Conservation (phyloP, 1,140 invertebrate genomes). For the Leguminivora glycinivorella region DNA sequence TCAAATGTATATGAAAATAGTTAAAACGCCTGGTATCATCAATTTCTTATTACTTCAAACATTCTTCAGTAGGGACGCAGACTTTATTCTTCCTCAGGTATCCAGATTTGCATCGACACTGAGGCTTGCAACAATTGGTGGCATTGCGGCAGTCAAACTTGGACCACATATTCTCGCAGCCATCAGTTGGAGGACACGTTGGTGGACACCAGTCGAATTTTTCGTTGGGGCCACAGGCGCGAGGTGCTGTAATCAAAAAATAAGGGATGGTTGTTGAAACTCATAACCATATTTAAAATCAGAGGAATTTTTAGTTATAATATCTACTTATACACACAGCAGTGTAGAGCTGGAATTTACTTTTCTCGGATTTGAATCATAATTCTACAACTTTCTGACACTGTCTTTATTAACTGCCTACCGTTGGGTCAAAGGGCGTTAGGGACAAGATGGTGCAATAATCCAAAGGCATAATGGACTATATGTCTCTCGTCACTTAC, state of each 20-base stretch:
- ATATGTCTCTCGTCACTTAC: too few relatives aligned
- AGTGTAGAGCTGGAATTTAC: too few relatives aligned
- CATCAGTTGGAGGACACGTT: slow-evolving; percentile 6
- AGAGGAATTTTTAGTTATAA: too few relatives aligned
- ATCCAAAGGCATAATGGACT: too few relatives aligned
- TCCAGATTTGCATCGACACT: slow-evolving; percentile 2
- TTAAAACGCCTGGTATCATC: too few relatives aligned
- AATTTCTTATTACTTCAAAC: not conserved
- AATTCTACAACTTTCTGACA: too few relatives aligned
- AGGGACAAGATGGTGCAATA: too few relatives aligned
- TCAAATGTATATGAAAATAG: too few relatives aligned
- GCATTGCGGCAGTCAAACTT: slow-evolving; percentile 7
- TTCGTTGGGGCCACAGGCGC: slow-evolving; percentile 3
- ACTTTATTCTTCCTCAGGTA: not conserved
- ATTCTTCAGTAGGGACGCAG: not conserved
- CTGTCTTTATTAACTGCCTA: too few relatives aligned
- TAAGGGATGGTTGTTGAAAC: not conserved
- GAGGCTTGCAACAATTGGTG: slow-evolving; percentile 18
- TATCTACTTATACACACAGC: too few relatives aligned
- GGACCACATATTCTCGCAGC: not conserved
- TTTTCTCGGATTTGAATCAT: too few relatives aligned
- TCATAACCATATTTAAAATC: not conserved
- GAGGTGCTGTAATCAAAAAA: slow-evolving; percentile 8
- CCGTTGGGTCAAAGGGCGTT: too few relatives aligned
- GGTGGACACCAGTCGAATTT: not conserved